phyloP scores from a whole-genome alignment of 2,888 invertebrate species.

The Cantharis nigra region DNA sequence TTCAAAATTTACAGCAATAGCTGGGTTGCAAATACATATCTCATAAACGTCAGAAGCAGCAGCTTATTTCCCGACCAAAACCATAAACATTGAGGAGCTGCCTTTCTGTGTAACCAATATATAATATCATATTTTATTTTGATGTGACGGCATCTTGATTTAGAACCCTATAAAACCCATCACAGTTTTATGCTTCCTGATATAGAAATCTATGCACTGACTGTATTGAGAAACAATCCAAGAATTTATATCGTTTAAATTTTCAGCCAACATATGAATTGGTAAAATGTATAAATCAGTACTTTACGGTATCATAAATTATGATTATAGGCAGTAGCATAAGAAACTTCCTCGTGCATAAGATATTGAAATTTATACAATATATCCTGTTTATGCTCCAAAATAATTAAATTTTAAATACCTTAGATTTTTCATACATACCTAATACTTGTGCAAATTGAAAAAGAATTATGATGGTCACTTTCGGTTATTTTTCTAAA shows the following conservation, averaged over 20 bases:
- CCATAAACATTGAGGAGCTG: conserved; percentile 53
- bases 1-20: conserved; percentile 34
- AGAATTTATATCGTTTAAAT: neutral
- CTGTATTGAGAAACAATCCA: conserved; percentile 33
- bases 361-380: neutral
- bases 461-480: neutral
- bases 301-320: neutral
- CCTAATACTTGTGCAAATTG: too few species aligned
- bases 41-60: conserved; percentile 55
- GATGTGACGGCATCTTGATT: conserved; percentile 54
- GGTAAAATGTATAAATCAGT: neutral
- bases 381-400: neutral
- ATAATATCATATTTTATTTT: conserved; percentile 54
- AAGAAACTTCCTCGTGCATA: neutral
- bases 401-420: neutral
- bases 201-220: conserved; percentile 36
- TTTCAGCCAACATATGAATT: neutral
- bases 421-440: neutral
- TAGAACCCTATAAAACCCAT: conserved; percentile 51
- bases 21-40: conserved; percentile 47
- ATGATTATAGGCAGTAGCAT: neutral
- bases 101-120: conserved; percentile 52
- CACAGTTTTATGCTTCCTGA: conserved; percentile 43
- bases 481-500: neutral
- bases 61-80: conserved; percentile 48